Evolutionary conservation across 2,797 vertebrate genomes (phyloP), one percentile per base, ranked within the genome.

Genomic region (Rhinogobio ventralis): DNA sequence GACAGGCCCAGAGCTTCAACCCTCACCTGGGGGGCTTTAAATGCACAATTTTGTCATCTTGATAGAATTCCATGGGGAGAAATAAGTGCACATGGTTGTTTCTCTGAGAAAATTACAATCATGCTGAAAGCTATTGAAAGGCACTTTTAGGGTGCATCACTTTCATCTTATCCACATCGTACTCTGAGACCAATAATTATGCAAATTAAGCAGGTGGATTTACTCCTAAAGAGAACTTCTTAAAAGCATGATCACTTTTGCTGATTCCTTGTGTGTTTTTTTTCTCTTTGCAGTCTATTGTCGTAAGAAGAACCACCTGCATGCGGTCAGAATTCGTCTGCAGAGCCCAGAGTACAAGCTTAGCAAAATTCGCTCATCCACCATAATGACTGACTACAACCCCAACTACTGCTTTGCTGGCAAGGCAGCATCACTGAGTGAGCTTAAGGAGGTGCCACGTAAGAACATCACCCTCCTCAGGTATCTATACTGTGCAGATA

Each of bases 301-400:
- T 89, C 95, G 95, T 57, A 97, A 95, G 93, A 97, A 97, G 88
- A 96, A 95, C 85, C 92, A 96, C 68, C 90, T 97, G 82, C 95
- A 96, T 45, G 96, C 96, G 2, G 94, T 96, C 42, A 93, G 96
- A 84, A 89, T 94, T 14, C 95, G 93, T 68, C 92, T 97, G 76
- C 96, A 96, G 88, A 97, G 96, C 89, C 96, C 97, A 0, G 96
- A 97, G 86, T 97, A 97, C 74, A 96, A 98, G 88, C 94, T 98
- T 89, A 98, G 97, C 87, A 97, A 98, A 92, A 96, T 98, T 92
- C 95, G 93, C 62, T 97, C 96, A 0, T 97, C 97, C 68, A 95
- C 95, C 91, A 97, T 98, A 91, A 98, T 97, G 96, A 98, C 97
- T 0, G 97, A 98, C 90, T 97, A 97, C 93, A 98, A 97, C 86